Conservation (phyloP, 2,888 invertebrate genomes). For the Synergus itoensis region DNA sequence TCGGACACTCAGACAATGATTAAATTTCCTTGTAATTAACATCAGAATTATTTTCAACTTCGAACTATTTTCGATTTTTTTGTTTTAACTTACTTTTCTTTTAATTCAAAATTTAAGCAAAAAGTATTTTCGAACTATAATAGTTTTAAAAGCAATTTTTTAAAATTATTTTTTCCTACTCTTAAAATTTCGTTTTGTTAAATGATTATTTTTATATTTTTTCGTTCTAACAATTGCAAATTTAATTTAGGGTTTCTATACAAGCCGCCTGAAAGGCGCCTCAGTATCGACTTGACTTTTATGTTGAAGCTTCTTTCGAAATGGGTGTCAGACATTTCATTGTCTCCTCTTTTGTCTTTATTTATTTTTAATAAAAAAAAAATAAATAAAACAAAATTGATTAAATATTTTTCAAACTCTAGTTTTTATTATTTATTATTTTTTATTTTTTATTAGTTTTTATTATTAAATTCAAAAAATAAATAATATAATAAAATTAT, state of each 20-base stretch:
- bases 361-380: neutral
- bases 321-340: neutral
- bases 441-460: too few relatives aligned
- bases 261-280: neutral
- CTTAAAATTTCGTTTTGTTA: neutral
- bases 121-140: neutral
- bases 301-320: neutral
- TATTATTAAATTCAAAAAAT: neutral
- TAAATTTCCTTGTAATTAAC: neutral
- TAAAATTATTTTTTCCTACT: neutral
- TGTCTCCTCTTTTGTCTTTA: neutral
- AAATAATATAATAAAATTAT: too few relatives aligned
- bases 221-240: neutral
- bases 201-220: neutral
- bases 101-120: neutral
- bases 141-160: neutral
- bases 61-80: too few relatives aligned
- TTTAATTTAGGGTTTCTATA: neutral
- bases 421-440: neutral
- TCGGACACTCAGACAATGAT: neutral
- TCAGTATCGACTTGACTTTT: neutral
- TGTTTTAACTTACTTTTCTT: neutral
- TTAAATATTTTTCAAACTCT: neutral
- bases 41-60: neutral
- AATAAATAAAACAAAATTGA: neutral